phyloP scores from a whole-genome alignment of 64 coral and sea anemone genomes.

The Montipora sp. region DNA sequence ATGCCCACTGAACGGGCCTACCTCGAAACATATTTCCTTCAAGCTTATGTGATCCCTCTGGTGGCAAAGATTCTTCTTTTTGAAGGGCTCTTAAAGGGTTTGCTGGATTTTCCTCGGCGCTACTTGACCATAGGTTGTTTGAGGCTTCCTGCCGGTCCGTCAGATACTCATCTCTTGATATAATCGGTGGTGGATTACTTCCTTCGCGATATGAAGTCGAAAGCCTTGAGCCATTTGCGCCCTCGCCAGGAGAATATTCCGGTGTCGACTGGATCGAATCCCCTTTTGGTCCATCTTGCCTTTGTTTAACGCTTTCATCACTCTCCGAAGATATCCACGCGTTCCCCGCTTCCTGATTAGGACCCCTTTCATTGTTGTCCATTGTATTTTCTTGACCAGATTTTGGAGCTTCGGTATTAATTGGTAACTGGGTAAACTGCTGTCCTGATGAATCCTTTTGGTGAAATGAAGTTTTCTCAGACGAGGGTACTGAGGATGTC shows the following conservation, averaged over 20 bases:
- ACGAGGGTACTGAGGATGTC: neutral
- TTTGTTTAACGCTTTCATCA: neutral
- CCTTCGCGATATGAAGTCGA: neutral
- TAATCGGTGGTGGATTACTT: neutral
- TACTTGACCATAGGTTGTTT: neutral
- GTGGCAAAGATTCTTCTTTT: neutral
- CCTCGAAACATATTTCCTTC: neutral
- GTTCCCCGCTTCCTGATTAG: neutral
- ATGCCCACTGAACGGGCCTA: neutral
- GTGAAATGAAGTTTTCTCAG: neutral
- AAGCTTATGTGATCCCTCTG: neutral
- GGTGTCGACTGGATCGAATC: neutral
- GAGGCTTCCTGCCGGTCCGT: neutral
- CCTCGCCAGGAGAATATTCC: neutral
- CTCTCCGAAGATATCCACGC: neutral
- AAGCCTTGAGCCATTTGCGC: neutral
- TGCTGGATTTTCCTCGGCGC: neutral
- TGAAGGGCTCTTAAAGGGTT: neutral
- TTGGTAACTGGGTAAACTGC: neutral
- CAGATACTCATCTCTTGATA: neutral
- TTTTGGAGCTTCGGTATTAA: neutral
- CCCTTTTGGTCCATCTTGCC: neutral
- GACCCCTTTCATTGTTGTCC: neutral
- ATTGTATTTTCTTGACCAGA: neutral
- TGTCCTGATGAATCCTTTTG: neutral